Evolutionary conservation across 1,140 invertebrate species (phyloP), one percentile per base, ranked within the genome.

Genomic region (Drosophila quadrilineata): DNA sequence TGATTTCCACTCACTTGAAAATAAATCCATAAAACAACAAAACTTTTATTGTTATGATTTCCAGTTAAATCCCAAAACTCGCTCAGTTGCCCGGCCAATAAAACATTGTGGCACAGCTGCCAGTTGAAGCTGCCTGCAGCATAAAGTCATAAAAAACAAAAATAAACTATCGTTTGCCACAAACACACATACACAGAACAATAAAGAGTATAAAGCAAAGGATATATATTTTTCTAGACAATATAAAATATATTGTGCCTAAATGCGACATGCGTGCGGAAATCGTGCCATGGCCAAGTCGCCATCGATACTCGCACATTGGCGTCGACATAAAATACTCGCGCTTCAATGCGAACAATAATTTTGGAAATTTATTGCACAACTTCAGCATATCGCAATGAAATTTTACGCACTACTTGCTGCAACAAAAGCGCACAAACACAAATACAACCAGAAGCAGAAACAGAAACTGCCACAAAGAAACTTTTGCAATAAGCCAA

Each of bases 321-420:
- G 63, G 60, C 60, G 52, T 50, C 29, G 56, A 52, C 56, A 66
- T 66, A 59, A 60, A 66, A 66, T 59, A 45, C 38, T 66, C 60
- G 45, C 29, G 46, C 77, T 76, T 77, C 77, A 77, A 76, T 82
- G 77, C 71, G 79, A 67, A 59, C 77, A 84, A 82, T 82, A 84
- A 82, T 82, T 82, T 82, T 60, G 17, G 53, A 63, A 82, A 84
- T 82, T 82, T 82, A 84, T 82, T 71, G 60, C 73, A 52, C 69
- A 82, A 82, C 77, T 82, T 82, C 72, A 72, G 79, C 66, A 82
- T 76, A 73, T 76, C 77, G 73, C 73, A 77, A 85, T 77, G 77
- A 84, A 80, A 84, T 82, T 82, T 84, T 82, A 82, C 77, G 77
- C 77, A 82, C 77, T 82, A 82, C 77, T 82, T 82, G 77, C 77